Base-by-base conservation (phyloP, 1,140 invertebrate species). In the Apolygus lucorum region DNA sequence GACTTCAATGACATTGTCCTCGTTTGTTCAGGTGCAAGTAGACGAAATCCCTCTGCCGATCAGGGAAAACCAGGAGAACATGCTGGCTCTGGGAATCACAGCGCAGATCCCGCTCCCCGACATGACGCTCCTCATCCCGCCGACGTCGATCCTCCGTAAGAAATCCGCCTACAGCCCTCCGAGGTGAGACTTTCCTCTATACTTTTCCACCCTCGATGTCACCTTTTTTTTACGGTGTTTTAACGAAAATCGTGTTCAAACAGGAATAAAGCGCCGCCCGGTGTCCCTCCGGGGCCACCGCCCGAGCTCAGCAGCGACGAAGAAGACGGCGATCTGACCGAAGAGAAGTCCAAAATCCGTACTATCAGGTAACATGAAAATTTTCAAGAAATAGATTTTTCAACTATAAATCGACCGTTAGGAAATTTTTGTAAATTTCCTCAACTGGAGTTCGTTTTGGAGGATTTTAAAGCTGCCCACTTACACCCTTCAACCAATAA, bases 1-100 rank as follows among this genome's bases (percentile, higher is more conserved):
- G n/a, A n/a, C n/a, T n/a, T n/a, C n/a, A n/a, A n/a, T n/a, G n/a
- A n/a, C n/a, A n/a, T n/a, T n/a, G n/a, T n/a, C n/a, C n/a, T 17
- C 34, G 54, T 21, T 66, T 26, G 22, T 64, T 64, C 26, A 72
- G 71, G 74, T 76, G 27, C 90, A 92, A 81, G 85, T 98, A n/a
- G 94, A 98, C 81, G 94, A 98, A 79, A 98, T 99, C 81, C 95
- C 95, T 8, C 80, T 98, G 69, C 95, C 95, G 28, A 84, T 88
- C 59, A 80, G 76, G 72, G 80, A 78, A 72, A 74, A 77, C 24
- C 68, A 74, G 59, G 73, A 75, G 54, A 69, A 70, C 28, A 72
- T 74, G 26, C 68, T 73, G 1, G 71, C 71, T 54, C 82, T 82
- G n/a, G 84, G 83, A 73, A 74, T 86, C 24, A 84, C 89, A 24